Conservation (phyloP, 2,888 invertebrate genomes). For the Limenitis camilla region DNA sequence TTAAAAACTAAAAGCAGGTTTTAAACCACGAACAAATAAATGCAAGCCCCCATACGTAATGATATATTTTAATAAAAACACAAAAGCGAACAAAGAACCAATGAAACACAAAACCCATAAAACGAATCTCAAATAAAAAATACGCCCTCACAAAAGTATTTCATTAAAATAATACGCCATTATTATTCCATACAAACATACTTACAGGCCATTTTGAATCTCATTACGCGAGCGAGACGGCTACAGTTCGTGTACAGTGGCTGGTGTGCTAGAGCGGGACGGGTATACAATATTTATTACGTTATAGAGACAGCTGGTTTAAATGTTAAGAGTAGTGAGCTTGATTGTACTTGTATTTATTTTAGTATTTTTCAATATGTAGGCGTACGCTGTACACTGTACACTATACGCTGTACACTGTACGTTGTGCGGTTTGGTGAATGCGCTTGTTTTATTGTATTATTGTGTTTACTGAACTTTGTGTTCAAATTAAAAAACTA, state of each 20-base stretch:
- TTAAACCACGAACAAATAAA: neutral
- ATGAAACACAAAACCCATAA: conserved; percentile 32
- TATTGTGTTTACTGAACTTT: no score
- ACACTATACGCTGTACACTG: no score
- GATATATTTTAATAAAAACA: conserved; percentile 24
- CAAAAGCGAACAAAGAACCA: conserved; percentile 34
- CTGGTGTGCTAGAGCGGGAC: conserved; percentile 7
- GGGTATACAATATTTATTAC: conserved; percentile 15
- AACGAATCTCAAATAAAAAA: conserved; percentile 28
- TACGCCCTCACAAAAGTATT: conserved; percentile 41
- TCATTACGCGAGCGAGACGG: conserved; percentile 43
- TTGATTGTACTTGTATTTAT: neutral
- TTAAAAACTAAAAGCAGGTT: no score
- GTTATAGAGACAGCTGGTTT: conserved; percentile 12
- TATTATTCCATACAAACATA: conserved; percentile 40
- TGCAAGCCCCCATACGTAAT: neutral
- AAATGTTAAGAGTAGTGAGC: neutral
- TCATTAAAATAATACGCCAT: conserved; percentile 53
- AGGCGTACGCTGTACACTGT: neutral
- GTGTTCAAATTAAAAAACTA: no score
- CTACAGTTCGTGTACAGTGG: conserved; percentile 25
- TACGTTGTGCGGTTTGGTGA: no score
- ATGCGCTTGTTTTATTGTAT: no score
- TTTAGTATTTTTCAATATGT: conserved; percentile 2
- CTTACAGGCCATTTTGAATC: conserved; percentile 62